A percentile compares a stretch with the other conserved stretches of the same genome.
Conservation (phyloP, 2,113 vertebrate species). For the Rhinolophus sinicus region DNA sequence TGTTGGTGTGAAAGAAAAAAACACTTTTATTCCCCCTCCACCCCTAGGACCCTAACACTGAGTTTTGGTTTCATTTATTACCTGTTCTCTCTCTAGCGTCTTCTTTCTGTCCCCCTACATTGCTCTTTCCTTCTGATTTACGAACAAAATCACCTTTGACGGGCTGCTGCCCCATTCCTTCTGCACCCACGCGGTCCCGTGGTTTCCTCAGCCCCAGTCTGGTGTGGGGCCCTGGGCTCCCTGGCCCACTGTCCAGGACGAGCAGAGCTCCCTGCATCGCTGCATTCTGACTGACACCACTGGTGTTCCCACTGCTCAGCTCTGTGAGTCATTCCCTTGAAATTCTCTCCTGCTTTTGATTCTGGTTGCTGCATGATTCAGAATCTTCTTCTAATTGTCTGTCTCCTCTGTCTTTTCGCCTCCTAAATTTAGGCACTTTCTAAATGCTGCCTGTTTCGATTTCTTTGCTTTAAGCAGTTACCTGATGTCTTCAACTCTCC, state of each 20-base stretch:
- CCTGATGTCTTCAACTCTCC: neutral
- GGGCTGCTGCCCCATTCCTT: fast-evolving
- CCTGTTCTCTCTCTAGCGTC: neutral
- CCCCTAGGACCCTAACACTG: neutral
- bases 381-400: neutral
- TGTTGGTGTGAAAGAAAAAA: constrained; percentile 40
- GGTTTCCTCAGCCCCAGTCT: neutral
- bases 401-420: neutral
- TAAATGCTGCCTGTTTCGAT: neutral
- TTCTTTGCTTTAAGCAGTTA: neutral
- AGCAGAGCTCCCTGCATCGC: neutral
- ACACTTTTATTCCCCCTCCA: neutral
- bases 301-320: fast-evolving
- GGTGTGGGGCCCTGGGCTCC: neutral
- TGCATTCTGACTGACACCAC: neutral
- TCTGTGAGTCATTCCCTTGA: neutral
- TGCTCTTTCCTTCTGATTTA: neutral
- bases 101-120: neutral
- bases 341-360: neutral
- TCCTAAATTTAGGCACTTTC: neutral
- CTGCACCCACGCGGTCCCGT: neutral
- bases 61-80: neutral
- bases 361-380: neutral
- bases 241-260: neutral
- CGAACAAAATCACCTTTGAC: neutral